These are phyloP conservation scores for Coboldia fuscipes DNA, from an alignment of 1,140 invertebrate genomes.

Conservation along the genomic window DNA sequence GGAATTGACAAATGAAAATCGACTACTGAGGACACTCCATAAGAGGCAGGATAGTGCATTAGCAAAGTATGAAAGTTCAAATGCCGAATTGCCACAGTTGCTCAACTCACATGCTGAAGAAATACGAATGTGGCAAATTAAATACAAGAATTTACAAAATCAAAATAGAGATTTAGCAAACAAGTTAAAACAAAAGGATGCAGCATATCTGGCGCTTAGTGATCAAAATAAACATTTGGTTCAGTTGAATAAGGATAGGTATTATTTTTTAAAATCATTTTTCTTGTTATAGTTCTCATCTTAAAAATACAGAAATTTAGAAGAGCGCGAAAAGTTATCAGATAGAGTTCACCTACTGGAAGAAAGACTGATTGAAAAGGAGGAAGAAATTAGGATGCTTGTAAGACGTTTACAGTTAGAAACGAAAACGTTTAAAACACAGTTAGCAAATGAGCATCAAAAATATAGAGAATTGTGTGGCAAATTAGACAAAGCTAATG, in stretches of 20 bases:
- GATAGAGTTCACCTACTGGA: conserved; percentile 36
- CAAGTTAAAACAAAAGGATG: conserved; percentile 41
- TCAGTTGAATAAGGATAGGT: conserved; percentile 44
- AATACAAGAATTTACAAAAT: conserved; percentile 39
- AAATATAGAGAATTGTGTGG: conserved; percentile 47
- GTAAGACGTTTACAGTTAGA: conserved; percentile 43
- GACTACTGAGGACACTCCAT: conserved; percentile 43
- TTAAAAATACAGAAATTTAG: conserved; percentile 37
- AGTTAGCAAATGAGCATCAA: conserved; percentile 38
- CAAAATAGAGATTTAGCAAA: conserved; percentile 33
- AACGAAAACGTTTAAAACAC: conserved; percentile 45
- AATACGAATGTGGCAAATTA: conserved; percentile 42
- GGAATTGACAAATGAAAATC: conserved; percentile 54
- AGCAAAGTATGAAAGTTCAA: conserved; percentile 45
- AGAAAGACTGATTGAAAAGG: conserved; percentile 37
- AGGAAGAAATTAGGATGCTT: conserved; percentile 41
- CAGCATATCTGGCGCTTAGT: conserved; percentile 33
- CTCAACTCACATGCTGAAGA: conserved; percentile 53
- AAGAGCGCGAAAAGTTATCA: conserved; percentile 46
- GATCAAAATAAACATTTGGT: conserved; percentile 45
- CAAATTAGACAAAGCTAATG: conserved; percentile 36
- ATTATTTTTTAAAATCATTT: conserved; percentile 1
- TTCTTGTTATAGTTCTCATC: neutral
- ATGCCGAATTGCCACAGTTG: conserved; percentile 46
- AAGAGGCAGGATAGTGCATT: conserved; percentile 53